Conservation (phyloP, 1,140 invertebrate species). For the Phenacoccus solenopsis region DNA sequence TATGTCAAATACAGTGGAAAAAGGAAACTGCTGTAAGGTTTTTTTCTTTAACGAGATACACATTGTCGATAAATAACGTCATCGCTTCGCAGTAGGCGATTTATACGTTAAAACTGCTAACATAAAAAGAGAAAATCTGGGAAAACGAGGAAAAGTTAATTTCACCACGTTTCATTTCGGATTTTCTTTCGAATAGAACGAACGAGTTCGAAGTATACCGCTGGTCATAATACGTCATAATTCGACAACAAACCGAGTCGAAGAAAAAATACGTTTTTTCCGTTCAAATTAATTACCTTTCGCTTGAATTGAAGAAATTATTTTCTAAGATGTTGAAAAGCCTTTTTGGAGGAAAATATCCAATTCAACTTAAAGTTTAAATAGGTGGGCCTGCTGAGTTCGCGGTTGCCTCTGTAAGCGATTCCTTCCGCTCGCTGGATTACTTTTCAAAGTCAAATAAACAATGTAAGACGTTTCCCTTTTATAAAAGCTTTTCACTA, state of each 20-base stretch:
- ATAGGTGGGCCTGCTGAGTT: not conserved
- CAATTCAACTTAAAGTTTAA: not conserved
- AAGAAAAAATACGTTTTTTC: not conserved
- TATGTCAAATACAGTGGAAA: too few relatives aligned
- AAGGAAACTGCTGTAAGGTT: too few relatives aligned
- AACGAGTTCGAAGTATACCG: too few relatives aligned
- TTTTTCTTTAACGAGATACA: too few relatives aligned
- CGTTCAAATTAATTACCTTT: not conserved
- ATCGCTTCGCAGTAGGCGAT: not conserved
- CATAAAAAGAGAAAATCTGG: not conserved
- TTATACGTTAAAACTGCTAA: not conserved
- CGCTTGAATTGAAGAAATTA: not conserved
- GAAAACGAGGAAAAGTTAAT: not conserved
- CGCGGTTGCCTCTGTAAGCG: not conserved
- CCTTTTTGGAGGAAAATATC: not conserved
- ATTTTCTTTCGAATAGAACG: not conserved
- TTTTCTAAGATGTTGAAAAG: not conserved
- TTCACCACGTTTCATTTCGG: not conserved
- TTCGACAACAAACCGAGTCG: not conserved
- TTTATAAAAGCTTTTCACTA: conserved; percentile 3
- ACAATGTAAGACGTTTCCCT: not conserved
- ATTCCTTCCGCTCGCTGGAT: not conserved
- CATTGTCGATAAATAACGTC: not conserved
- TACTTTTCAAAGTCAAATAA: not conserved
- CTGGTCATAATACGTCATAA: not conserved